Conservation (phyloP, 2,113 vertebrate species). For the Corythornis madagascariensis region DNA sequence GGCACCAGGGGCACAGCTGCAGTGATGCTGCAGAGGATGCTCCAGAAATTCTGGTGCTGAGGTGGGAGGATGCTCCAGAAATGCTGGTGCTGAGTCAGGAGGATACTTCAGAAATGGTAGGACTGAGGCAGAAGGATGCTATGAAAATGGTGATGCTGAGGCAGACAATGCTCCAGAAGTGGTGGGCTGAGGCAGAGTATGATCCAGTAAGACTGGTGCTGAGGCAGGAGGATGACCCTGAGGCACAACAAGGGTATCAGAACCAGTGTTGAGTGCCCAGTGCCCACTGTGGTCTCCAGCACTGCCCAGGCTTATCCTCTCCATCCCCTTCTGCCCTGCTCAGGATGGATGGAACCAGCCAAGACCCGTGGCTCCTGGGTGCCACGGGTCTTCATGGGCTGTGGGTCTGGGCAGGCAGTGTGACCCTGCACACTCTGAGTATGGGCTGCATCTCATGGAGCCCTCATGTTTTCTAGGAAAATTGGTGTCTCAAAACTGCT, state of each 20-base stretch:
- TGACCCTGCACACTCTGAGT: neutral
- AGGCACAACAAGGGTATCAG: neutral
- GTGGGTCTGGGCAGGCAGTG: rapidly evolving
- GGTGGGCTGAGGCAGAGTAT: neutral
- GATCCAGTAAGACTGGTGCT: neutral
- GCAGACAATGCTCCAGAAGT: neutral
- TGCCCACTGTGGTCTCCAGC: neutral
- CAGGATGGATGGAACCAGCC: too few species aligned
- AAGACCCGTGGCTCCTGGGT: neutral
- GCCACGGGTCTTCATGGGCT: rapidly evolving
- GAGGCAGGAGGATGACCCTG: neutral
- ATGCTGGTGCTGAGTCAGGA: too few species aligned
- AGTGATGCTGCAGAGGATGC: neutral
- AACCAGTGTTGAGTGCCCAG: too few species aligned
- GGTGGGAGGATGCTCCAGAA: neutral
- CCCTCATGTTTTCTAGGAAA: neutral
- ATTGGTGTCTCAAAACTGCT: rapidly evolving
- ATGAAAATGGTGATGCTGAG: neutral
- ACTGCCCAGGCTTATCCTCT: neutral
- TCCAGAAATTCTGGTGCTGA: neutral
- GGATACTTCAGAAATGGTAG: neutral
- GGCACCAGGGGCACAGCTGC: neutral
- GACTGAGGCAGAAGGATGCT: neutral
- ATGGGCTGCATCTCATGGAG: neutral
- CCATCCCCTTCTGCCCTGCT: neutral